Evolutionary conservation across 2,888 invertebrate species (phyloP).

Genomic region (Sipha maydis): DNA sequence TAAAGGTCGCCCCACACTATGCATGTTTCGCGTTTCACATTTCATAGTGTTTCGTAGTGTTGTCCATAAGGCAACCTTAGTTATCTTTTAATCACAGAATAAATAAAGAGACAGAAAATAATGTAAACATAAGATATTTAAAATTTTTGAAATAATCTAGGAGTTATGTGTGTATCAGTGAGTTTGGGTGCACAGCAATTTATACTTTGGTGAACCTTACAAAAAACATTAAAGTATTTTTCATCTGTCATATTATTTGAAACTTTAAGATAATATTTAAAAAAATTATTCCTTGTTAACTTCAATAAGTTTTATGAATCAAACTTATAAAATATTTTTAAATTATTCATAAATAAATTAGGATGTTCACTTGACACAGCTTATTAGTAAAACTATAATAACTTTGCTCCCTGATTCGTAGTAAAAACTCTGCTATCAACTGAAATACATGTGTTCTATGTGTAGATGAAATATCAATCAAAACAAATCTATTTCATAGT

Average conservation of each 20-base stretch:
- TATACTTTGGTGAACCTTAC: conserved; percentile 1
- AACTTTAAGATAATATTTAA: conserved; percentile 22
- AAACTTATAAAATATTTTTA: conserved; percentile 21
- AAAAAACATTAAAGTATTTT: conserved; percentile 16
- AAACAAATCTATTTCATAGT: no score
- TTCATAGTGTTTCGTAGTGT: no score
- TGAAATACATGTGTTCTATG: no score
- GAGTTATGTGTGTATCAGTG: conserved; percentile 30
- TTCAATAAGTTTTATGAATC: conserved; percentile 18
- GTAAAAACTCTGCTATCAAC: background rate
- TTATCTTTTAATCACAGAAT: no score
- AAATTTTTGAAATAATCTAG: conserved; percentile 19
- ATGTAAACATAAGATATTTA: conserved; percentile 9
- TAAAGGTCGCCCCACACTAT: no score
- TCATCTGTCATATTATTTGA: background rate
- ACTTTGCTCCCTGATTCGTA: conserved; percentile 5
- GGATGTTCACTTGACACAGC: conserved; percentile 4
- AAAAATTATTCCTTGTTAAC: conserved; percentile 22
- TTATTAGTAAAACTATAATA: conserved; percentile 3
- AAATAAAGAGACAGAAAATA: no score
- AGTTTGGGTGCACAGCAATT: conserved; percentile 19
- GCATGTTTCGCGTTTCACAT: no score
- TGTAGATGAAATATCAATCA: no score
- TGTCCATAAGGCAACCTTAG: no score
- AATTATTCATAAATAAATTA: conserved; percentile 6